Evolutionary conservation across 2,113 vertebrate species (phyloP).

Genomic region (Antechinus stuartii): DNA sequence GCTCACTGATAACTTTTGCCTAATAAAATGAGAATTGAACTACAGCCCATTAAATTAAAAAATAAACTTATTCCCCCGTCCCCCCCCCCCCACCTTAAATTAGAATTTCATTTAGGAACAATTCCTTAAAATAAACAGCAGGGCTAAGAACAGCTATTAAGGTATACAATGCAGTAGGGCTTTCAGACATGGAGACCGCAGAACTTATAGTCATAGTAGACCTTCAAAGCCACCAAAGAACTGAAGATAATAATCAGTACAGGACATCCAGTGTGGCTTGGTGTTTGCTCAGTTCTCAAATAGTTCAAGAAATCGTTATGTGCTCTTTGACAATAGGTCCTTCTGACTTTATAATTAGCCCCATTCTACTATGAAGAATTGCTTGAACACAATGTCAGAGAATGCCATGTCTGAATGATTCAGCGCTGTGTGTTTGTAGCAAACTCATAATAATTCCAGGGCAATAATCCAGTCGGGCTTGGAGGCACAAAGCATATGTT

Average conservation of each 20-base stretch:
- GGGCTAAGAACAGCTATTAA: slow-evolving; percentile 70
- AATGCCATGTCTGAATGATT: slow-evolving; percentile 6
- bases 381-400: not conserved
- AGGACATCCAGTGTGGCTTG: not conserved
- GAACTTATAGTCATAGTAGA: slow-evolving; percentile 37
- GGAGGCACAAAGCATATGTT: not conserved
- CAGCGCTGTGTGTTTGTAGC: not conserved
- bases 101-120: slow-evolving; percentile 77
- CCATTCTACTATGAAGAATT: slow-evolving; percentile 9
- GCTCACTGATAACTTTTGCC: not conserved
- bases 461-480: not conserved
- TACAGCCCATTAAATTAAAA: slow-evolving; percentile 73
- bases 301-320: not conserved
- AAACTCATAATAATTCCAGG: slow-evolving; percentile 7
- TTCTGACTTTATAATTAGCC: not conserved
- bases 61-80: slow-evolving; percentile 77
- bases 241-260: slow-evolving; percentile 65
- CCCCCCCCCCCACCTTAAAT: slow-evolving; percentile 77
- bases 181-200: slow-evolving; percentile 53
- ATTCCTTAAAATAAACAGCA: slow-evolving; percentile 82
- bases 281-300: slow-evolving; percentile 19
- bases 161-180: slow-evolving; percentile 66
- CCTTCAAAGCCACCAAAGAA: slow-evolving; percentile 35
- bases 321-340: not conserved
- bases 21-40: not conserved